Evolutionary conservation across 2,797 vertebrate species (phyloP).

Genomic region (Danio aesculapii): DNA sequence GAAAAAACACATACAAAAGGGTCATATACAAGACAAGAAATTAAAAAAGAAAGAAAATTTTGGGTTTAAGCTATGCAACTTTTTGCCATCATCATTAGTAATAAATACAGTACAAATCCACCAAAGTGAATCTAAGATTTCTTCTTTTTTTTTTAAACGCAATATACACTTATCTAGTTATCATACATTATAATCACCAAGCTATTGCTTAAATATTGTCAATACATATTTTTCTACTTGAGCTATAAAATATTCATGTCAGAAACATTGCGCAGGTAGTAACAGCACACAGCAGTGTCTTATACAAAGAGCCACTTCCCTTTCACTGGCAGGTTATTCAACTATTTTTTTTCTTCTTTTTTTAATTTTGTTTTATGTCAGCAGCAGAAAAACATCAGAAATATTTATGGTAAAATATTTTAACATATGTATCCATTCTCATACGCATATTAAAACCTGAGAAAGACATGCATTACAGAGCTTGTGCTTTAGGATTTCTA

Average conservation of each 20-base stretch:
- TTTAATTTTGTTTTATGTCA: constrained; percentile 78
- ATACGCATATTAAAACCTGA: constrained; percentile 89
- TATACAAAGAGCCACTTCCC: constrained; percentile 91
- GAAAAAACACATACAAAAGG: constrained; percentile 88
- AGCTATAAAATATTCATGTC: constrained; percentile 99
- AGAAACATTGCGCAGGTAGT: constrained; percentile 99
- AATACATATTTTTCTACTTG: constrained; percentile 97
- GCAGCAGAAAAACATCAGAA: constrained; percentile 88
- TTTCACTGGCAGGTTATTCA: constrained; percentile 91
- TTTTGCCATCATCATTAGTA: constrained; percentile 96
- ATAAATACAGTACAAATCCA: constrained; percentile 99
- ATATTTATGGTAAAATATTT: constrained; percentile 87
- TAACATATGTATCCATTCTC: constrained; percentile 87
- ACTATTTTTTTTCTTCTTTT: constrained; percentile 47
- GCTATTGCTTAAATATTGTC: constrained; percentile 99
- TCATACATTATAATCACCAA: constrained; percentile 90
- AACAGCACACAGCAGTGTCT: constrained; percentile 98
- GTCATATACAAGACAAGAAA: constrained; percentile 91
- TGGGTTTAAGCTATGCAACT: constrained; percentile 99
- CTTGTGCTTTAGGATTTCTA: constrained; percentile 88
- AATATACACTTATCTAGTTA: constrained; percentile 92
- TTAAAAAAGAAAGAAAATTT: constrained; percentile 88
- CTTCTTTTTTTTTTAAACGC: constrained; percentile 79
- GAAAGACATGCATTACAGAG: constrained; percentile 90
- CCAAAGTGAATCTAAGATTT: constrained; percentile 99